phyloP scores from a whole-genome alignment of 2,113 vertebrate species.

The Emydura subglobosa region DNA sequence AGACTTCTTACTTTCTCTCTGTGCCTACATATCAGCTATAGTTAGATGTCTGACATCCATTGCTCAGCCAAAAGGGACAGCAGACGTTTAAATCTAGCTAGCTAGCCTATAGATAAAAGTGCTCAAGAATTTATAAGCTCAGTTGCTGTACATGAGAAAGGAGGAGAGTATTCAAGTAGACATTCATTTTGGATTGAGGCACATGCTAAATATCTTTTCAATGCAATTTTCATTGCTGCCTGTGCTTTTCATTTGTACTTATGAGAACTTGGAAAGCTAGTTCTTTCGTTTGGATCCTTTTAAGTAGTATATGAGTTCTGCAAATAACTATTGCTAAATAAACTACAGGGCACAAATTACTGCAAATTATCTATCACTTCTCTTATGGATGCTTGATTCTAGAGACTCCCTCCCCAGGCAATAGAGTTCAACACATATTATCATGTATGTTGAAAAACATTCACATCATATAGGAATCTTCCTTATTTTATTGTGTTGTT shows the following conservation, averaged over 20 bases:
- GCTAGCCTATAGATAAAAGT: background rate
- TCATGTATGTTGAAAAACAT: background rate
- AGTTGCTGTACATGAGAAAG: accelerated
- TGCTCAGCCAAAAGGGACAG: background rate
- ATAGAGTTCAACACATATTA: background rate
- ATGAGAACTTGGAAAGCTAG: background rate
- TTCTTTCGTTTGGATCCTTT: constrained; percentile 14
- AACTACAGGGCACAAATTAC: background rate
- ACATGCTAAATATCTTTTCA: background rate
- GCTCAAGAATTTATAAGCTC: background rate
- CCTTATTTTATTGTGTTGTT: background rate
- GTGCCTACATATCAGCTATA: background rate
- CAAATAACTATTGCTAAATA: background rate
- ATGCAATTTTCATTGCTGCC: background rate
- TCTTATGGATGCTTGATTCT: background rate
- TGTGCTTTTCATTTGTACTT: background rate
- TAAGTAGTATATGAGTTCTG: background rate
- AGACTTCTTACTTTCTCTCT: background rate
- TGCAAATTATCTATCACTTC: background rate
- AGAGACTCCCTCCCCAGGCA: background rate
- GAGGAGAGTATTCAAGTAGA: background rate
- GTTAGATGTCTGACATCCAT: background rate
- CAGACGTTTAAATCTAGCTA: background rate
- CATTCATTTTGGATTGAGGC: background rate
- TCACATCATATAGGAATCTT: background rate